phyloP scores from a whole-genome alignment of 1,140 invertebrate genomes.

The Aplysia californica region DNA sequence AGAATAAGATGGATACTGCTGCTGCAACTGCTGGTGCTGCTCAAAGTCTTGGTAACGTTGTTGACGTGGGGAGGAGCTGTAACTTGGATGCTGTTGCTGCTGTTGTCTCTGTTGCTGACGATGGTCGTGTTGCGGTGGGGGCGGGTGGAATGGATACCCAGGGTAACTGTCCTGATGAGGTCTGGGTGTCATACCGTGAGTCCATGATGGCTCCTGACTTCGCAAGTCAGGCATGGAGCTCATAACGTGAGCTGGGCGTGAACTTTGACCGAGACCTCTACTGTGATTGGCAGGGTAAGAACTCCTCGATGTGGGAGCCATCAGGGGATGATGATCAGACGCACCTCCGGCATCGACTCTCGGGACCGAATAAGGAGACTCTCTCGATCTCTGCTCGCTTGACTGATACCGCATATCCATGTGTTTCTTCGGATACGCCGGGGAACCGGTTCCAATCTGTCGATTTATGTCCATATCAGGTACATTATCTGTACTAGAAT shows the following conservation, averaged over 20 bases:
- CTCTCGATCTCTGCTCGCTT: not conserved
- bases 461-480: slow-evolving; percentile 2
- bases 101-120: not conserved
- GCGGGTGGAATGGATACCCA: not conserved
- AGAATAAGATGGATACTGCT: not conserved
- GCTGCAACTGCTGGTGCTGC: not conserved
- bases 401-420: too few relatives aligned
- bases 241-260: not conserved
- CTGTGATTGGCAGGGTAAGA: not conserved
- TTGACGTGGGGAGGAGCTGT: not conserved
- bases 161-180: not conserved
- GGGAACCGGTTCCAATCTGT: not conserved
- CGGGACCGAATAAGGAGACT: not conserved
- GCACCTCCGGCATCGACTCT: not conserved
- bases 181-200: not conserved
- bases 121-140: not conserved
- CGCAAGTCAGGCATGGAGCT: slow-evolving; percentile 12
- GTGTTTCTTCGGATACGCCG: not conserved
- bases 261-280: not conserved
- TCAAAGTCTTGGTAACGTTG: not conserved
- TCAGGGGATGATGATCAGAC: not conserved
- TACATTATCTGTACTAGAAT: not conserved
- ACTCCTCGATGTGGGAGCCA: not conserved
- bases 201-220: not conserved
- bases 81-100: not conserved